Percentiles rank a stretch among this genome's conserved stretches.
Evolutionary conservation across 2,888 invertebrate genomes (phyloP).

Genomic region (Xestoiulus laeticollis): DNA sequence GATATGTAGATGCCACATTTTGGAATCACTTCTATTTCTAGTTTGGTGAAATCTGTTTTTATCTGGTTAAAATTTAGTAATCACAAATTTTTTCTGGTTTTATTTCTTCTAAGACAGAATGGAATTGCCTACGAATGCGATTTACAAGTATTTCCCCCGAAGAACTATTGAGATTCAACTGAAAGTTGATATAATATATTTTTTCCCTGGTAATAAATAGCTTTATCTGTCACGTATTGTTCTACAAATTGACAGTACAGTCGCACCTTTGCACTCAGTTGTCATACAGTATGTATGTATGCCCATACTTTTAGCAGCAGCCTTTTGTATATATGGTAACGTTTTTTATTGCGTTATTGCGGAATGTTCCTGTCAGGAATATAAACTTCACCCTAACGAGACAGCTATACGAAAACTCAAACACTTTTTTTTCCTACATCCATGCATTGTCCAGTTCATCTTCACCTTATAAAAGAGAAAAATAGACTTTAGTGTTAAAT

Average conservation of each 20-base stretch:
- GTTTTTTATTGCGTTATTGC: background rate
- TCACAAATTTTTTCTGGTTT: too few relatives aligned
- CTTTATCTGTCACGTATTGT: background rate
- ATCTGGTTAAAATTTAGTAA: too few relatives aligned
- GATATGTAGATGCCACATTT: too few relatives aligned
- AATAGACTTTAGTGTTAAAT: background rate
- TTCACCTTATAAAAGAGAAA: background rate
- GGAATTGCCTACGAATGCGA: too few relatives aligned
- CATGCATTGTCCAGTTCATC: background rate
- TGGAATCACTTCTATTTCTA: too few relatives aligned
- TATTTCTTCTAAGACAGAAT: too few relatives aligned
- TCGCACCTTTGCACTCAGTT: background rate
- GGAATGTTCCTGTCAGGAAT: background rate
- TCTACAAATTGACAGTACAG: background rate
- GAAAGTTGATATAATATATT: background rate
- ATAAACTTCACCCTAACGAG: conserved; percentile 10
- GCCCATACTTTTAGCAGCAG: background rate
- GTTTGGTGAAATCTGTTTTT: too few relatives aligned
- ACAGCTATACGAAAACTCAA: conserved; percentile 1
- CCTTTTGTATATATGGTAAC: background rate
- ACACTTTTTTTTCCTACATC: background rate
- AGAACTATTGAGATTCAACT: background rate
- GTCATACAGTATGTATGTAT: background rate
- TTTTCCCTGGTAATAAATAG: background rate
- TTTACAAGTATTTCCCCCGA: background rate